These are phyloP conservation scores for Pseudomugil tenellus DNA, from an alignment of 2,797 vertebrate genomes.

Conservation along the genomic window DNA sequence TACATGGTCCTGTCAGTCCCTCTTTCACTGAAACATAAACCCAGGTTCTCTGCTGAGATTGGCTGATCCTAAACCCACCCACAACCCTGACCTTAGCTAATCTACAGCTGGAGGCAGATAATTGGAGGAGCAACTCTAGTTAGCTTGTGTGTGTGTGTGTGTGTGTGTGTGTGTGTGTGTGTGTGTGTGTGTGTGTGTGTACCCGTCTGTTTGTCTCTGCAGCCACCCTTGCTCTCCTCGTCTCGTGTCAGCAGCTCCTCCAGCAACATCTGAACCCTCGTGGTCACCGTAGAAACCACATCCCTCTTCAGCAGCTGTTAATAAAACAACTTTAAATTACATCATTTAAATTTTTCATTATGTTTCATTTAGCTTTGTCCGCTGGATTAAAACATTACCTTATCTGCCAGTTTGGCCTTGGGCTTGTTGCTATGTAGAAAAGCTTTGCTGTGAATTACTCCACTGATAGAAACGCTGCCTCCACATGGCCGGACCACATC, in stretches of 20 bases:
- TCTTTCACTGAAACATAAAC: neutral
- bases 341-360: neutral
- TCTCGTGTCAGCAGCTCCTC: conserved; percentile 88
- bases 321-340: neutral
- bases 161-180: no score
- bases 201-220: conserved; percentile 32
- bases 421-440: conserved; percentile 91
- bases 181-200: conserved; percentile 7
- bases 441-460: conserved; percentile 88
- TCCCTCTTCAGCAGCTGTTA: conserved; percentile 92
- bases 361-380: neutral
- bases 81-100: conserved; percentile 11
- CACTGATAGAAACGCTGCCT: conserved; percentile 86
- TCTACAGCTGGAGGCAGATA: neutral
- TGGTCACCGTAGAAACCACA: conserved; percentile 88
- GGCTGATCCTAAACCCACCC: conserved; percentile 9
- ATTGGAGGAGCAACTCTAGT: neutral
- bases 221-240: conserved; percentile 69
- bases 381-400: conserved; percentile 77
- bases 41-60: conserved; percentile 2
- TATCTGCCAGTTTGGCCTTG: conserved; percentile 87
- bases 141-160: neutral
- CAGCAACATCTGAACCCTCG: conserved; percentile 90
- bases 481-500: conserved; percentile 84
- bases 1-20: neutral